Evolutionary conservation across 2,113 vertebrate species (phyloP), one percentile per base, ranked within the genome.

Genomic region (Myiopsitta monachus): DNA sequence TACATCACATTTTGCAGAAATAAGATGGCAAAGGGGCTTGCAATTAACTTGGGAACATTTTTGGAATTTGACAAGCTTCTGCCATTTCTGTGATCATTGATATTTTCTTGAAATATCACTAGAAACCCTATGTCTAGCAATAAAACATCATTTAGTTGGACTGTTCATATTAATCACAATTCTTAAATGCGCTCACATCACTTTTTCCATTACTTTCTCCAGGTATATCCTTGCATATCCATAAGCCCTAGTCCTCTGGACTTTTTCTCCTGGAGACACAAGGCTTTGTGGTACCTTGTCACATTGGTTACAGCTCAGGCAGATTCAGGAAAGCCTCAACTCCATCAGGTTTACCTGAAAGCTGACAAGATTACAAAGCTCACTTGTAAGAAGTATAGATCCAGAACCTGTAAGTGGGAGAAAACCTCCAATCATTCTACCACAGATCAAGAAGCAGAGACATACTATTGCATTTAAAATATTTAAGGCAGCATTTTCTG

Each of bases 171-270:
- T 80, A 73, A 83, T 68, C 38, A 41, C 17, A 36, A 68, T 78
- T 73, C 59, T 72, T 43, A 93, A 66, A 86, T 31, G 24, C 55
- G 38, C 36, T 83, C n/a, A 72, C 24, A 36, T 41, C 41, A 61
- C 43, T 67, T 81, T 79, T 85, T 78, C 81, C 46, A 18, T 96
- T 92, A 98, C 96, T 94, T 98, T 98, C 94, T 98, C 98, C 97
- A 98, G 96, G 78, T 98, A 83, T 85, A 97, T 96, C 95, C 98
- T 98, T 95, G 96, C 94, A 17, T n/a, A n/a, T n/a, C n/a, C n/a
- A n/a, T n/a, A n/a, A 98, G 88, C 92, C 98, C 81, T 98, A 94
- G 80, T 98, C 97, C 97, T 98, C 98, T 33, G 97, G 97, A 87
- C 97, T 97, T 78, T 97, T 97, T 9, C 94, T 95, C 49, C 81